These are phyloP conservation scores for Syngnathus scovelli DNA, from an alignment of 2,113 vertebrate genomes.

Conservation along the genomic window DNA sequence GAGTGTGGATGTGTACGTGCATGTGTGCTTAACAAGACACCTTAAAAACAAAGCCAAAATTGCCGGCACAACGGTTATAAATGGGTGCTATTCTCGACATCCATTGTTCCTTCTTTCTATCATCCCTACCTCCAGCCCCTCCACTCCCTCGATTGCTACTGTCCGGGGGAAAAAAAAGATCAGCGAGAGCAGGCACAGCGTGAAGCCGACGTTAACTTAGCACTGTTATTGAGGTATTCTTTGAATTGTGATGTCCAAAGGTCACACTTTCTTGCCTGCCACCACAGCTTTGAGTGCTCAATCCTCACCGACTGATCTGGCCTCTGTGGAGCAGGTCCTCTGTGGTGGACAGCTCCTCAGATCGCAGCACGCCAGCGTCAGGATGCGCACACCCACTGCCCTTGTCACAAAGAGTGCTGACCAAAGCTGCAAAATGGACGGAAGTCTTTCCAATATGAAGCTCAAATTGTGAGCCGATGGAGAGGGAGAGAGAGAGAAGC, in stretches of 20 bases:
- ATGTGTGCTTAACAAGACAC: slow-evolving; percentile 26
- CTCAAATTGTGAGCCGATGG: slow-evolving; percentile 51
- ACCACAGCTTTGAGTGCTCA: slow-evolving; percentile 68
- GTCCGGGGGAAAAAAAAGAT: slow-evolving; percentile 71
- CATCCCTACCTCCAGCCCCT: slow-evolving; percentile 45
- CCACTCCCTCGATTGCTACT: slow-evolving; percentile 56
- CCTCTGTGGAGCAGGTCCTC: slow-evolving; percentile 51
- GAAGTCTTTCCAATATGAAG: slow-evolving; percentile 59
- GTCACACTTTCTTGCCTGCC: slow-evolving; percentile 67
- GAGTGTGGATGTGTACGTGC: neutral
- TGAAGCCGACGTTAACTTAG: slow-evolving; percentile 68
- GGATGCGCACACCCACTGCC: slow-evolving; percentile 49
- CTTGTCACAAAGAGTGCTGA: slow-evolving; percentile 53
- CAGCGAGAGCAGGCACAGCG: slow-evolving; percentile 54
- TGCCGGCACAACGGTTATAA: slow-evolving; percentile 45
- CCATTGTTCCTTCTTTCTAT: slow-evolving; percentile 13
- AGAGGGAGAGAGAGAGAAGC: slow-evolving; percentile 28
- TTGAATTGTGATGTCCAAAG: slow-evolving; percentile 73
- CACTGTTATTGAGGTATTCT: slow-evolving; percentile 48
- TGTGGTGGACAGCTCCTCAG: slow-evolving; percentile 38
- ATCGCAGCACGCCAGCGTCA: slow-evolving; percentile 48
- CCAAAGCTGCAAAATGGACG: slow-evolving; percentile 32
- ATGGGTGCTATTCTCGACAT: slow-evolving; percentile 51
- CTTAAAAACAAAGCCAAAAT: slow-evolving; percentile 44
- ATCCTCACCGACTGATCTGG: slow-evolving; percentile 66